Conservation (phyloP, 2,888 invertebrate genomes). For the Rhamnusium bicolor region DNA sequence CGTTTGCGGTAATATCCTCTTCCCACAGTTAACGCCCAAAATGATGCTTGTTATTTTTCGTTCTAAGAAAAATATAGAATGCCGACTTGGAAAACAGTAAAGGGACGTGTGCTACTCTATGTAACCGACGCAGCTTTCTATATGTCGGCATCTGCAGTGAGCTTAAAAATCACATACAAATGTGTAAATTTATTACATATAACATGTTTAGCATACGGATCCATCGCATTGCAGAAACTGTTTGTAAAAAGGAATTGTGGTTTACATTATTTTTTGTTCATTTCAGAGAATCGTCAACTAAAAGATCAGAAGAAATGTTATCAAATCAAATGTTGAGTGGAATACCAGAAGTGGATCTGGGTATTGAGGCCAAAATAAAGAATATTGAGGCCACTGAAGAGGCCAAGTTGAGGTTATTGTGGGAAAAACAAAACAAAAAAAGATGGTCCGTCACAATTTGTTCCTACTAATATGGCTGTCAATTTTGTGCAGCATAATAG, state of each 20-base stretch:
- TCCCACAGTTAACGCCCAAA: too few relatives aligned
- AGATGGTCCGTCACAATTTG: slow-evolving; percentile 94
- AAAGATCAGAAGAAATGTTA: slow-evolving; percentile 97
- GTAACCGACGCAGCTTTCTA: too few relatives aligned
- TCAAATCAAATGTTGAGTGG: slow-evolving; percentile 99
- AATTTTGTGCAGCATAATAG: slow-evolving; percentile 98
- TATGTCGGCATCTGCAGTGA: too few relatives aligned
- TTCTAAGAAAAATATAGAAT: too few relatives aligned
- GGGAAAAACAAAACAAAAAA: slow-evolving; percentile 93
- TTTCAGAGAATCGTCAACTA: slow-evolving; percentile 84
- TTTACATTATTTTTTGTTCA: slow-evolving; percentile 80
- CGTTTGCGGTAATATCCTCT: too few relatives aligned
- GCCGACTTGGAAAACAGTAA: too few relatives aligned
- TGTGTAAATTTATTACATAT: neutral
- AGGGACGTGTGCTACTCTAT: too few relatives aligned
- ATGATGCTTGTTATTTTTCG: too few relatives aligned
- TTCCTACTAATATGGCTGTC: slow-evolving; percentile 98
- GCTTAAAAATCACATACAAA: too few relatives aligned
- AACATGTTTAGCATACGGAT: neutral
- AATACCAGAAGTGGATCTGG: slow-evolving; percentile 98
- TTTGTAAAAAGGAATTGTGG: too few relatives aligned
- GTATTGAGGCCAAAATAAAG: slow-evolving; percentile 98
- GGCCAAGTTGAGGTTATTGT: slow-evolving; percentile 92
- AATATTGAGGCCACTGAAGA: slow-evolving; percentile 99
- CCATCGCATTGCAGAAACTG: too few relatives aligned